Conservation (phyloP, 2,797 vertebrate genomes). For the Danio choprae region DNA sequence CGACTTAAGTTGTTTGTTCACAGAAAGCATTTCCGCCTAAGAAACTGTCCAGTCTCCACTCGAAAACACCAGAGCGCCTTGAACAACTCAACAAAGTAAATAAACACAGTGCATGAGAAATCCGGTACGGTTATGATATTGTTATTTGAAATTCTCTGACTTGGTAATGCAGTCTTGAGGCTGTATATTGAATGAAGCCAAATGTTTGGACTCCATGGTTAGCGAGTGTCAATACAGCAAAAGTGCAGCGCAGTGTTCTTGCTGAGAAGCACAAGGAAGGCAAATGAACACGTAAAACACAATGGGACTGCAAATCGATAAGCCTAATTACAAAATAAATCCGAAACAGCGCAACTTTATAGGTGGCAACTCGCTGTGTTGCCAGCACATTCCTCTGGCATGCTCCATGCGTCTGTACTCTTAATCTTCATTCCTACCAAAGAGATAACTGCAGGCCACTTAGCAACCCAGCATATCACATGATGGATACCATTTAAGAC, state of each 20-base stretch:
- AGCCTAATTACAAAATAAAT: slow-evolving; percentile 64
- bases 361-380: slow-evolving; percentile 29
- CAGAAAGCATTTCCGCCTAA: neutral
- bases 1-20: slow-evolving; percentile 11
- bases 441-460: slow-evolving; percentile 30
- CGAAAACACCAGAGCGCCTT: neutral
- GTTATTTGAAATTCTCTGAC: slow-evolving; percentile 38
- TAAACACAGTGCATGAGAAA: slow-evolving; percentile 29
- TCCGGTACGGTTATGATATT: neutral
- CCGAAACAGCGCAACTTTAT: slow-evolving; percentile 39
- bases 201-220: slow-evolving; percentile 48
- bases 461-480: neutral
- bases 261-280: slow-evolving; percentile 40
- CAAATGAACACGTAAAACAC: slow-evolving; percentile 55
- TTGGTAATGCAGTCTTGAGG: slow-evolving; percentile 38
- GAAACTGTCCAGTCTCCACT: slow-evolving; percentile 8
- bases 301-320: slow-evolving; percentile 58
- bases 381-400: slow-evolving; percentile 5
- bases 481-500: neutral
- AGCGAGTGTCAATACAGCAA: slow-evolving; percentile 46
- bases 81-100: slow-evolving; percentile 28
- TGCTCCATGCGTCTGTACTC: slow-evolving; percentile 4
- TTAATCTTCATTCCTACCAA: slow-evolving; percentile 40
- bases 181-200: slow-evolving; percentile 33
- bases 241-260: slow-evolving; percentile 48